Conservation (phyloP, 2,888 invertebrate genomes). For the Calameuta filiformis region DNA sequence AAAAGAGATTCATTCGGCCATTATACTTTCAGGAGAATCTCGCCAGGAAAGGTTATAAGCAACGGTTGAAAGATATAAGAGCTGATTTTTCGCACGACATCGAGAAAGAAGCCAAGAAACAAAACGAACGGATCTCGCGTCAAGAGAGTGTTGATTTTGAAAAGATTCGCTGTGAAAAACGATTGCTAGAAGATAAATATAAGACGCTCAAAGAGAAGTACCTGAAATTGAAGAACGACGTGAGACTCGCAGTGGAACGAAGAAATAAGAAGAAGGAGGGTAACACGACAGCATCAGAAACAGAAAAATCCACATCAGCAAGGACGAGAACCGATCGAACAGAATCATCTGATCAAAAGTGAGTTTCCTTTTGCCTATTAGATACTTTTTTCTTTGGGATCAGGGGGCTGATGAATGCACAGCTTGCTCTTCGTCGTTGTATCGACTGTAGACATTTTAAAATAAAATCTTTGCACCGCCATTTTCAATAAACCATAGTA, state of each 20-base stretch:
- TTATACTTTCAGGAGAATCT: constrained; percentile 72
- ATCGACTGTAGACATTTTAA: not conserved
- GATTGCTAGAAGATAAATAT: constrained; percentile 82
- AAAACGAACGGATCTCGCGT: constrained; percentile 46
- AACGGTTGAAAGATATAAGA: constrained; percentile 74
- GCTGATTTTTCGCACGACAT: constrained; percentile 72
- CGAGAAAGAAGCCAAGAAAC: constrained; percentile 66
- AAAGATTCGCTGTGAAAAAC: constrained; percentile 76
- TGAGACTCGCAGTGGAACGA: constrained; percentile 81
- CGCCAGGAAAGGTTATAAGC: constrained; percentile 76
- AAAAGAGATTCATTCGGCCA: not conserved
- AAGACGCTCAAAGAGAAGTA: constrained; percentile 85
- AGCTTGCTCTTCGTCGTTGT: not conserved
- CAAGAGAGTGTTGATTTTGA: constrained; percentile 69
- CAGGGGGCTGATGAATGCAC: not conserved
- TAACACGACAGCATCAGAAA: constrained; percentile 79
- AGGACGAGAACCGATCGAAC: constrained; percentile 72
- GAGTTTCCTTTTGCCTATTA: constrained; percentile 40
- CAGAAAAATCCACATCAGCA: constrained; percentile 79
- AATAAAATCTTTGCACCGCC: constrained; percentile 43
- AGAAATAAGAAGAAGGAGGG: constrained; percentile 71
- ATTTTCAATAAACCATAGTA: constrained; percentile 38
- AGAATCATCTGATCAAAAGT: constrained; percentile 64
- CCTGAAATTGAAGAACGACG: constrained; percentile 81
- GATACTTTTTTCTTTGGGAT: constrained; percentile 3